Percentiles rank a stretch among this genome's conserved stretches.
These are phyloP conservation scores for Merops nubicus DNA, from an alignment of 2,113 vertebrate species.

Conservation along the genomic window DNA sequence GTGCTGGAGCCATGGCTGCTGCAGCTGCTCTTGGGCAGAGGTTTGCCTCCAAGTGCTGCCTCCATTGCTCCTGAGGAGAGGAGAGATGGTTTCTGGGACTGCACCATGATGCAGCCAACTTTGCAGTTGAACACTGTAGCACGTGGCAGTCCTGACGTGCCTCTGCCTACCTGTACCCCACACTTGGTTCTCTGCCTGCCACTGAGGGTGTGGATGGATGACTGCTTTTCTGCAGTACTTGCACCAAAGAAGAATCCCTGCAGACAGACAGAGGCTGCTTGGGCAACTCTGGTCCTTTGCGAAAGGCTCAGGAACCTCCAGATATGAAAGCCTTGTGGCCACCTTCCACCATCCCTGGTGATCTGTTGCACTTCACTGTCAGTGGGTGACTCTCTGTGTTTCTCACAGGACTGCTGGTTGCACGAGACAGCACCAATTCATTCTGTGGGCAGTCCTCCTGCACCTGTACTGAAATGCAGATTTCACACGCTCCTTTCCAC, in stretches of 20 bases:
- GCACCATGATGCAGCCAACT: accelerated
- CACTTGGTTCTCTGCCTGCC: neutral
- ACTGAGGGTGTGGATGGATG: neutral
- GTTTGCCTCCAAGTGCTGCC: neutral
- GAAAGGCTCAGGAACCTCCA: neutral
- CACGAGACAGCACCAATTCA: neutral
- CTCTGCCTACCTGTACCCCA: neutral
- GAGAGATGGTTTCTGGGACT: neutral
- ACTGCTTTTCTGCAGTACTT: neutral
- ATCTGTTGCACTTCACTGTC: neutral
- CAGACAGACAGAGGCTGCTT: neutral
- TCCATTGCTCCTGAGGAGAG: neutral
- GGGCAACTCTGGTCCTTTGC: neutral
- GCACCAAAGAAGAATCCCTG: neutral
- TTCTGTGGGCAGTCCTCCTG: neutral
- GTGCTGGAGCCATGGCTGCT: neutral
- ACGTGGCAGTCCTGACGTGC: neutral
- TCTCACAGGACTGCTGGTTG: neutral
- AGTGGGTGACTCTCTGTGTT: neutral
- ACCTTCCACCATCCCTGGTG: neutral
- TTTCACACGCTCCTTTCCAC: neutral
- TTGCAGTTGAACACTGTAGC: neutral
- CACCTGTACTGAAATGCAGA: neutral
- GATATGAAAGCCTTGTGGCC: neutral
- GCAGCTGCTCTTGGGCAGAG: neutral